Conservation (phyloP, 2,797 vertebrate species). For the Trachurus trachurus region DNA sequence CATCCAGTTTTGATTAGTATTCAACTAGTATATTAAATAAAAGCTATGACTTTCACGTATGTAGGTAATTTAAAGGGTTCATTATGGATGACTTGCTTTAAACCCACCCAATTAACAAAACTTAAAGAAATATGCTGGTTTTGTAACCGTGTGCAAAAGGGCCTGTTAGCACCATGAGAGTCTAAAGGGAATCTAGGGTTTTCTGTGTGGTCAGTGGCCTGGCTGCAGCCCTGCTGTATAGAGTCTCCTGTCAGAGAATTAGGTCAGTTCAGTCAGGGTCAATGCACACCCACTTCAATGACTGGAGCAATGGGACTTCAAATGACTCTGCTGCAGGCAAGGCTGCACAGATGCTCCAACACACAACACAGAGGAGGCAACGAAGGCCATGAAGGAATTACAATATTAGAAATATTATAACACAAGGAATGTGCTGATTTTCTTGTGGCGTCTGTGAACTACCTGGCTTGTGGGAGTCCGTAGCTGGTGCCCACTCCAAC, state of each 20-base stretch:
- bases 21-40: neutral
- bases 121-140: conserved; percentile 14
- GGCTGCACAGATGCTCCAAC: conserved; percentile 41
- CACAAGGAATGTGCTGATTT: neutral
- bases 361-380: conserved; percentile 26
- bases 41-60: neutral
- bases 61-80: neutral
- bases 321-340: conserved; percentile 69
- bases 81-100: conserved; percentile 12
- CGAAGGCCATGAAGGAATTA: conserved; percentile 3
- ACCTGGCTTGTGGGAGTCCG: conserved; percentile 98
- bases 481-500: conserved; percentile 99
- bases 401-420: conserved; percentile 17
- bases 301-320: conserved; percentile 72
- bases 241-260: conserved; percentile 79
- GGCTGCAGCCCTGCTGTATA: conserved; percentile 60
- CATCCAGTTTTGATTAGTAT: neutral
- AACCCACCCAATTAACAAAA: conserved; percentile 1
- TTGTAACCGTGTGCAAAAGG: conserved; percentile 31
- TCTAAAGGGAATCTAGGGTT: conserved; percentile 56
- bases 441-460: conserved; percentile 43
- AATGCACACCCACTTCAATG: conserved; percentile 79
- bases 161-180: conserved; percentile 61
- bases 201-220: conserved; percentile 62
- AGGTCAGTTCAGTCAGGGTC: conserved; percentile 83